phyloP scores from a whole-genome alignment of 1,140 invertebrate species.

The Drosophila nikananu region DNA sequence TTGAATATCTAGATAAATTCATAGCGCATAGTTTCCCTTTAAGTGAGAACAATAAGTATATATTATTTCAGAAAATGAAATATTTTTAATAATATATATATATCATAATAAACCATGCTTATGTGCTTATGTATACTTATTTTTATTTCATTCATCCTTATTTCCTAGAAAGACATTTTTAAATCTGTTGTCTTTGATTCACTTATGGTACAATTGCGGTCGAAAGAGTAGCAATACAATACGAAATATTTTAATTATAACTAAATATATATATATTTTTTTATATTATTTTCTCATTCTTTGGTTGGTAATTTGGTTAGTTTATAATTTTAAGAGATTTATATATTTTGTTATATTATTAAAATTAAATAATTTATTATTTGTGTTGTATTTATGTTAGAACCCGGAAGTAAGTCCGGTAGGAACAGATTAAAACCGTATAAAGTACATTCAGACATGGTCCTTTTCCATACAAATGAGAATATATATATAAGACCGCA shows the following conservation, averaged over 20 bases:
- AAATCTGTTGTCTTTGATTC: background rate
- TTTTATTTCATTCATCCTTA: background rate
- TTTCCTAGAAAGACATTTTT: background rate
- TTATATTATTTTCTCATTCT: no score
- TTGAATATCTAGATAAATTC: background rate
- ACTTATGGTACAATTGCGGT: background rate
- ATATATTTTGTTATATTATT: no score
- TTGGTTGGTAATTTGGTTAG: no score
- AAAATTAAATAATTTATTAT: no score
- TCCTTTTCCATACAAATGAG: background rate
- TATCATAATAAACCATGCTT: no score
- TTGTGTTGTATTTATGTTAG: no score
- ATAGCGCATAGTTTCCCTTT: background rate
- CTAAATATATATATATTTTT: no score
- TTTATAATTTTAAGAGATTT: no score
- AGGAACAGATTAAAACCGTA: background rate
- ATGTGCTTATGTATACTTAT: background rate
- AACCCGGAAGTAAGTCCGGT: no score
- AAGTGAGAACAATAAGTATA: background rate
- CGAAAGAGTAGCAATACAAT: no score
- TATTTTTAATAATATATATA: background rate
- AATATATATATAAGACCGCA: background rate
- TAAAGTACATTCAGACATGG: background rate
- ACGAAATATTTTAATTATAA: no score
- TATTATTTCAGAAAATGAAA: no score